Evolutionary conservation across 2,113 vertebrate species (phyloP).

Genomic region (Oreotrochilus melanogaster): DNA sequence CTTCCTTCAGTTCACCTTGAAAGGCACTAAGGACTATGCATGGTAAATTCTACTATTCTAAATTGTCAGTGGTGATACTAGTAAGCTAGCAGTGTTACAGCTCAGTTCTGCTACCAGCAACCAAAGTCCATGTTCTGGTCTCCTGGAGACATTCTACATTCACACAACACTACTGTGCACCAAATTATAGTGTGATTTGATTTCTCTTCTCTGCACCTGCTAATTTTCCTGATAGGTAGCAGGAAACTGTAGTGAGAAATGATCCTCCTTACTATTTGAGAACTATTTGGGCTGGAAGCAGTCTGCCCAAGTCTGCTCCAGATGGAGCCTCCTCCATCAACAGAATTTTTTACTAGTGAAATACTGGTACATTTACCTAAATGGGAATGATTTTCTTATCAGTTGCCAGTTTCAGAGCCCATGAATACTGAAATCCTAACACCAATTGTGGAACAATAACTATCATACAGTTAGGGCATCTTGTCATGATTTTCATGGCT

Average conservation of each 20-base stretch:
- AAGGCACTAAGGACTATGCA: background rate
- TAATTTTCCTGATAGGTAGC: background rate
- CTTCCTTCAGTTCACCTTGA: conserved; percentile 21
- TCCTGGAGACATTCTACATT: background rate
- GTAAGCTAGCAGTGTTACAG: background rate
- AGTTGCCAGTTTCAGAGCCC: background rate
- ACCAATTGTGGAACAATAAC: background rate
- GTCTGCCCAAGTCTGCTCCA: too few relatives aligned
- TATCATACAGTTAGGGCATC: background rate
- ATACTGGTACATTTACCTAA: conserved; percentile 1
- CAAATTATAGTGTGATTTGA: background rate
- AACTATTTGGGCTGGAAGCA: background rate
- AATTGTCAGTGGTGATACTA: background rate
- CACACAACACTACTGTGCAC: background rate
- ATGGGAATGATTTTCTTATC: background rate
- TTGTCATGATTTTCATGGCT: conserved; percentile 55
- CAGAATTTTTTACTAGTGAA: conserved; percentile 3
- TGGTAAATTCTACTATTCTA: background rate
- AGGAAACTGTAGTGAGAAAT: background rate
- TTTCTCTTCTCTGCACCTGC: background rate
- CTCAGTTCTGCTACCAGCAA: background rate
- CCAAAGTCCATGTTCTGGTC: background rate
- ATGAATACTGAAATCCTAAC: background rate
- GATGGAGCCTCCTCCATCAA: background rate
- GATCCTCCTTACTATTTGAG: background rate